A percentile compares a stretch with the other conserved stretches of the same genome.
Conservation (phyloP, 2,113 vertebrate genomes). For the Macaca fascicularis region DNA sequence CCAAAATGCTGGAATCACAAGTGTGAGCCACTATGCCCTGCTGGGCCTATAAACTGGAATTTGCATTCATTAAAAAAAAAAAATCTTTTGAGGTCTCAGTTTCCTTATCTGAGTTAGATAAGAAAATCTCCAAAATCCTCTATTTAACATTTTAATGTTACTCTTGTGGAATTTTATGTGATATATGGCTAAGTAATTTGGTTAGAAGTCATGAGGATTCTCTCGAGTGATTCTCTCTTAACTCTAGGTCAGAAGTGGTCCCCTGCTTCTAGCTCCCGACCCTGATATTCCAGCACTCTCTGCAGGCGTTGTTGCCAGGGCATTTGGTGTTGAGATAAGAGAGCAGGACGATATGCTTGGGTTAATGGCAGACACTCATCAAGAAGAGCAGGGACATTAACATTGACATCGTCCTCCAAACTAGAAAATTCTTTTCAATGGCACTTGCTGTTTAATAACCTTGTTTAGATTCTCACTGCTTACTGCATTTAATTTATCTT, state of each 20-base stretch:
- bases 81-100: neutral
- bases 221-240: neutral
- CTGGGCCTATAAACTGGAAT: neutral
- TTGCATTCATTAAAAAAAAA: neutral
- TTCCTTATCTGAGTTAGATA: neutral
- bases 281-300: neutral
- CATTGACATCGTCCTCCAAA: neutral
- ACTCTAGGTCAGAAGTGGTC: neutral
- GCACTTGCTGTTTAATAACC: conserved; percentile 40
- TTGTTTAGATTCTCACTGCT: conserved; percentile 21
- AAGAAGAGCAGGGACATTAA: conserved; percentile 19
- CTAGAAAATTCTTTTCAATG: conserved; percentile 40
- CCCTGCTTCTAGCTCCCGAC: neutral
- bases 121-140: neutral
- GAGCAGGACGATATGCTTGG: neutral
- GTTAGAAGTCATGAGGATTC: neutral
- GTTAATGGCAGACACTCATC: neutral
- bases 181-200: neutral
- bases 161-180: neutral
- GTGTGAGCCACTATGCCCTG: no score
- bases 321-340: neutral
- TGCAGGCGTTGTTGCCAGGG: neutral
- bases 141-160: neutral
- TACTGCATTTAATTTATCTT: conserved; percentile 27
- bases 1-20: no score